A percentile compares a stretch with the other conserved stretches of the same genome.
Conservation (phyloP, 2,113 vertebrate species). For the Varanus salvator region DNA sequence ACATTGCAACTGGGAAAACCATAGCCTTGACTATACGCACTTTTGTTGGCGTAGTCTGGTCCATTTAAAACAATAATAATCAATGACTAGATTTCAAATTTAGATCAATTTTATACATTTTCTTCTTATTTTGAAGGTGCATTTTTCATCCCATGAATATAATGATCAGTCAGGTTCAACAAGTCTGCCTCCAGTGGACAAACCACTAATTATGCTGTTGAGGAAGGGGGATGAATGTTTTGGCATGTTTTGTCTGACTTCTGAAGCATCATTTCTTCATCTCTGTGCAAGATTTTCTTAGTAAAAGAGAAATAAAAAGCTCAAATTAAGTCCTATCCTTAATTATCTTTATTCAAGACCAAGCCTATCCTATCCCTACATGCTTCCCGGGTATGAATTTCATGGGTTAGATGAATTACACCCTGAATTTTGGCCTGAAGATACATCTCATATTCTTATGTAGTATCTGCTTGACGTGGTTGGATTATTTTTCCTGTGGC, state of each 20-base stretch:
- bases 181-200: constrained; percentile 6
- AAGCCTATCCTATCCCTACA: constrained; percentile 6
- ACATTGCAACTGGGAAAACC: too few relatives aligned
- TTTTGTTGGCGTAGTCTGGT: too few relatives aligned
- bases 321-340: constrained; percentile 13
- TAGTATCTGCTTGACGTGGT: constrained; percentile 65
- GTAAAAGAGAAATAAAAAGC: constrained; percentile 14
- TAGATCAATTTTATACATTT: neutral
- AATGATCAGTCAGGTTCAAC: constrained; percentile 1
- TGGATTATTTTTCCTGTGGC: constrained; percentile 48
- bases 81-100: neutral
- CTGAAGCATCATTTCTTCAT: constrained; percentile 29
- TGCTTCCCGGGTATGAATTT: constrained; percentile 13
- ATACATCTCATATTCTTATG: constrained; percentile 48
- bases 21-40: too few relatives aligned
- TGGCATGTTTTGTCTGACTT: neutral
- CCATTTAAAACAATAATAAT: neutral
- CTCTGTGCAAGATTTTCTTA: neutral
- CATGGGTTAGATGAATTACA: constrained; percentile 60
- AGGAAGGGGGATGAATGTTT: neutral
- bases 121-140: neutral
- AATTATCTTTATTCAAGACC: constrained; percentile 10
- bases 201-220: constrained; percentile 15
- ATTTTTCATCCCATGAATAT: neutral
- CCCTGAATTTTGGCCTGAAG: constrained; percentile 49